A percentile compares a stretch with the other conserved stretches of the same genome.
Evolutionary conservation across 1,140 invertebrate genomes (phyloP).

Genomic region (Venustaconcha ellipsiformis): DNA sequence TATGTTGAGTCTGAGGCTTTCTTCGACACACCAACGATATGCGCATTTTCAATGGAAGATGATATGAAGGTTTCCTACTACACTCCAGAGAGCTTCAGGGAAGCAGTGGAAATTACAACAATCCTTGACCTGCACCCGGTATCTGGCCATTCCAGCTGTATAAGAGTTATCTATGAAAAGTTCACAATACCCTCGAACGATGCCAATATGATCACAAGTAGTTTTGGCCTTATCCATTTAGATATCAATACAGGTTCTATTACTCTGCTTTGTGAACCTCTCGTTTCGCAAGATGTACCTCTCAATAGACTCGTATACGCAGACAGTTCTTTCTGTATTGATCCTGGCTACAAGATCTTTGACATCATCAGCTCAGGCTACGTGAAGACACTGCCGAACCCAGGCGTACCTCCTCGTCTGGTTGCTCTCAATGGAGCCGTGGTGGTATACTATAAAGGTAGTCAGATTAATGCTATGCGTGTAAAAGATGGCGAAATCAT

Average conservation of each 20-base stretch:
- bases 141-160: conserved; percentile 27
- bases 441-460: conserved; percentile 48
- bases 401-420: conserved; percentile 28
- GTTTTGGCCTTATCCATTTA: conserved; percentile 53
- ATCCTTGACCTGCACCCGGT: conserved; percentile 56
- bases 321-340: conserved; percentile 52
- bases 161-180: conserved; percentile 54
- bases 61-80: conserved; percentile 50
- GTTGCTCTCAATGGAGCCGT: conserved; percentile 51
- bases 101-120: conserved; percentile 43
- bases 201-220: conserved; percentile 1
- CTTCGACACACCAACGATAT: conserved; percentile 51
- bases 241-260: conserved; percentile 53
- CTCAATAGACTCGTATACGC: conserved; percentile 51
- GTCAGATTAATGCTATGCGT: conserved; percentile 44
- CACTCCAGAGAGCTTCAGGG: conserved; percentile 50
- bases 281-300: conserved; percentile 37
- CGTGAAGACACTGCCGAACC: conserved; percentile 34
- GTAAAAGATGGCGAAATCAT: conserved; percentile 50
- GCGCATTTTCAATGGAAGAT: conserved; percentile 49
- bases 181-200: conserved; percentile 19
- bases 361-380: conserved; percentile 46
- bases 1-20: conserved; percentile 37
- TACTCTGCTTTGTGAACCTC: conserved; percentile 51
- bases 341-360: conserved; percentile 54